Evolutionary conservation across 1,140 invertebrate genomes (phyloP).

Genomic region (Sycophila sp.): DNA sequence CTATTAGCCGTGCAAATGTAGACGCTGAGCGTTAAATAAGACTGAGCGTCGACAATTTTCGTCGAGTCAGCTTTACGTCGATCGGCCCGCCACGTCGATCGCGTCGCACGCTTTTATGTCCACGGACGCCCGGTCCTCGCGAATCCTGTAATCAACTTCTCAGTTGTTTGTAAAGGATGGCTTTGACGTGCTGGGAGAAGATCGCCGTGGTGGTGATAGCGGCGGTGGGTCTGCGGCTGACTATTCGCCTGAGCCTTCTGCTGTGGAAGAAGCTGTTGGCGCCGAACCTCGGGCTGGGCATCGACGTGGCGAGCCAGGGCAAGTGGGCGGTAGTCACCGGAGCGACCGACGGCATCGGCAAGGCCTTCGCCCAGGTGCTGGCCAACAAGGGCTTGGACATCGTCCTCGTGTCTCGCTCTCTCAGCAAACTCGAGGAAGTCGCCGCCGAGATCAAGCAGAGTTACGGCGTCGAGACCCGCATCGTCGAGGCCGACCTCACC

Average conservation of each 20-base stretch:
- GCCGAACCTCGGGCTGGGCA: slow-evolving; percentile 52
- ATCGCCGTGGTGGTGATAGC: slow-evolving; percentile 55
- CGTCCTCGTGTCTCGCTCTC: slow-evolving; percentile 87
- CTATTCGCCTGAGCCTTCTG: slow-evolving; percentile 47
- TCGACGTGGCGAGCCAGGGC: slow-evolving; percentile 56
- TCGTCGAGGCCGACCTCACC: slow-evolving; percentile 88
- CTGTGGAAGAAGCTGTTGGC: slow-evolving; percentile 60
- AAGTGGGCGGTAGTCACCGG: slow-evolving; percentile 83
- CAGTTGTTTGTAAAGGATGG: slow-evolving; percentile 51
- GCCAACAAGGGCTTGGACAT: slow-evolving; percentile 86
- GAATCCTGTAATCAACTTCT: too few relatives aligned
- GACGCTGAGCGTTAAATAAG: too few relatives aligned
- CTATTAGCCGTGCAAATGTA: too few relatives aligned
- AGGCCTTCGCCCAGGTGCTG: slow-evolving; percentile 84
- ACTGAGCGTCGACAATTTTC: too few relatives aligned
- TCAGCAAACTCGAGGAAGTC: slow-evolving; percentile 82
- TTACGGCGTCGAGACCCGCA: slow-evolving; percentile 82
- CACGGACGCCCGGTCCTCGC: too few relatives aligned
- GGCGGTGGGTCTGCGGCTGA: slow-evolving; percentile 51
- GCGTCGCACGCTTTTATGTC: too few relatives aligned
- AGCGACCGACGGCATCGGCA: slow-evolving; percentile 92
- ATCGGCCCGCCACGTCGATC: too few relatives aligned
- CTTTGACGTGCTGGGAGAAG: slow-evolving; percentile 59
- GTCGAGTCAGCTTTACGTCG: too few relatives aligned
- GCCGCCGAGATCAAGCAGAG: slow-evolving; percentile 82